These are phyloP conservation scores for Cylloceria caligata DNA, from an alignment of 2,888 invertebrate genomes.

Conservation along the genomic window DNA sequence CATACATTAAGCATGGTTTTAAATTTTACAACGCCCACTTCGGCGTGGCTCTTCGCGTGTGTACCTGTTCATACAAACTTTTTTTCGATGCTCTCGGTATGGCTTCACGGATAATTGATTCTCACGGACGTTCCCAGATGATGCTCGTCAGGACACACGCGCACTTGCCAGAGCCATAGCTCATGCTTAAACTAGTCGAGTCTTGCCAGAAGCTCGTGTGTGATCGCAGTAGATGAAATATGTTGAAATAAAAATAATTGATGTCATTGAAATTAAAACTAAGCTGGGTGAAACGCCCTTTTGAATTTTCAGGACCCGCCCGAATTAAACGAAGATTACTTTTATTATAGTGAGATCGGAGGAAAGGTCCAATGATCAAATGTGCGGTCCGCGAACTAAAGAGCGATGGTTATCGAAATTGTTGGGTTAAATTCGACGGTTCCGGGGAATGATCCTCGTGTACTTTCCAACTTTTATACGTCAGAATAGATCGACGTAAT, in stretches of 20 bases:
- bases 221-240: conserved; percentile 29
- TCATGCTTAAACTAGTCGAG: conserved; percentile 32
- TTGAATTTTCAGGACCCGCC: conserved; percentile 47
- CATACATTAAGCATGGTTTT: conserved; percentile 71
- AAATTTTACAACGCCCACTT: conserved; percentile 70
- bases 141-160: conserved; percentile 23
- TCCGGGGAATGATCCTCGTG: conserved; percentile 63
- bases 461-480: conserved; percentile 51
- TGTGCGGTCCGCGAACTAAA: conserved; percentile 59
- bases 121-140: conserved; percentile 40
- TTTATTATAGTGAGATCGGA: conserved; percentile 58
- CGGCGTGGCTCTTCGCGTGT: not conserved
- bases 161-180: not conserved
- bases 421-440: conserved; percentile 67
- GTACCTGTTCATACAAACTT: conserved; percentile 56
- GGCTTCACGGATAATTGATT: conserved; percentile 55
- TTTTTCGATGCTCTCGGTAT: conserved; percentile 29
- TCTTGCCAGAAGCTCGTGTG: conserved; percentile 11
- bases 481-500: conserved; percentile 50
- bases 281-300: conserved; percentile 46
- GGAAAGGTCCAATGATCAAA: conserved; percentile 65
- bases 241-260: conserved; percentile 19
- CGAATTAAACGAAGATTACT: conserved; percentile 65
- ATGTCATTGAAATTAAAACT: conserved; percentile 38
- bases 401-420: conserved; percentile 72